These are phyloP conservation scores for Stenurella melanura DNA, from an alignment of 2,888 invertebrate species.

Conservation along the genomic window DNA sequence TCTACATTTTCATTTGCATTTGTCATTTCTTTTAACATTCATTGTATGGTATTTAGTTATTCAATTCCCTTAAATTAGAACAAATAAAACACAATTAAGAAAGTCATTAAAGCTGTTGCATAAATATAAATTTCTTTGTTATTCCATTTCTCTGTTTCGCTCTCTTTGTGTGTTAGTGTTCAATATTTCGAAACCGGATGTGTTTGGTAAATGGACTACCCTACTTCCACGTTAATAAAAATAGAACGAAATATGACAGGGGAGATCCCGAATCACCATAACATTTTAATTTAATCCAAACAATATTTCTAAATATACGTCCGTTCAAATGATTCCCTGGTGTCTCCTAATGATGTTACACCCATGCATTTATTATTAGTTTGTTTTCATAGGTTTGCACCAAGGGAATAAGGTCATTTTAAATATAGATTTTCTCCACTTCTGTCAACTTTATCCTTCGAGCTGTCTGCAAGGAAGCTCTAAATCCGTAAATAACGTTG, in stretches of 20 bases:
- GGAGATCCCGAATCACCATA: background rate
- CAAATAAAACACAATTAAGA: background rate
- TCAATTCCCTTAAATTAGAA: too few relatives aligned
- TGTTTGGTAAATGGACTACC: slow-evolving; percentile 1
- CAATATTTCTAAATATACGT: background rate
- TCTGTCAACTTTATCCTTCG: slow-evolving; percentile 8
- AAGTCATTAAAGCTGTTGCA: background rate
- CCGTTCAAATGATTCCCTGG: background rate
- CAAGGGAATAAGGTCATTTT: slow-evolving; percentile 23
- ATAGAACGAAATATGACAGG: slow-evolving; percentile 1
- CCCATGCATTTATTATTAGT: slow-evolving; percentile 24
- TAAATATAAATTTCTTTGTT: background rate
- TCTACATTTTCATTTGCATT: too few relatives aligned
- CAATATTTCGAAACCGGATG: background rate
- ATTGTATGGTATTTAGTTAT: too few relatives aligned
- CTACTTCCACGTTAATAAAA: background rate
- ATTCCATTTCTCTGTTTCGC: background rate
- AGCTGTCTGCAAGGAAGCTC: background rate
- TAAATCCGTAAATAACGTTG: slow-evolving; percentile 26
- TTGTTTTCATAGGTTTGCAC: slow-evolving; percentile 13
- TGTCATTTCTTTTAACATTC: too few relatives aligned
- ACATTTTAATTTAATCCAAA: background rate
- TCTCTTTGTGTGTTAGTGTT: background rate
- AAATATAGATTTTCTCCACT: slow-evolving; percentile 15
- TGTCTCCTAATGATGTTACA: background rate